phyloP scores from a whole-genome alignment of 2,797 vertebrate species.

The Sardinella longiceps region DNA sequence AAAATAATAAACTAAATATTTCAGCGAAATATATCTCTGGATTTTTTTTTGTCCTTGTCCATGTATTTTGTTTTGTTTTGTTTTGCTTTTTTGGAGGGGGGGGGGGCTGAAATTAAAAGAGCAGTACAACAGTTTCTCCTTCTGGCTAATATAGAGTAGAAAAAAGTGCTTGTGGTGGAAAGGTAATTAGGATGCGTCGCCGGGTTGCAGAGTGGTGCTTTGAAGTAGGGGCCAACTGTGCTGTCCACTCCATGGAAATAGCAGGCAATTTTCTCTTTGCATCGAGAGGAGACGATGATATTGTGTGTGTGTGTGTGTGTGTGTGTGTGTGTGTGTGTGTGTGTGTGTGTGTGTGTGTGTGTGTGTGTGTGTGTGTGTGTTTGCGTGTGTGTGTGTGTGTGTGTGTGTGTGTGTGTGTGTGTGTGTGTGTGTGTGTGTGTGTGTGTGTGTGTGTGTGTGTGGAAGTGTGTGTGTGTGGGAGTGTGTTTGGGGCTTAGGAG shows the following conservation, averaged over 20 bases:
- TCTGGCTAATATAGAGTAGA: slow-evolving; percentile 61
- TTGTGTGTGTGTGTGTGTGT: slow-evolving; percentile 57
- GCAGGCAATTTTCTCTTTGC: slow-evolving; percentile 89
- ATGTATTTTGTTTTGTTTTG: slow-evolving; percentile 58
- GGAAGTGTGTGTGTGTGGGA: background rate
- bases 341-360: slow-evolving; percentile 7
- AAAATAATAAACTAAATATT: slow-evolving; percentile 51
- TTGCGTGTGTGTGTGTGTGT: slow-evolving; percentile 58
- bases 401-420: slow-evolving; percentile 65
- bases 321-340: slow-evolving; percentile 72
- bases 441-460: slow-evolving; percentile 26
- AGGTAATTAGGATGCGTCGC: slow-evolving; percentile 83
- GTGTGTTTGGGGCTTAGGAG: slow-evolving; percentile 50
- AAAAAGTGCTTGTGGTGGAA: slow-evolving; percentile 81
- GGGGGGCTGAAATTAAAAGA: slow-evolving; percentile 61
- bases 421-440: slow-evolving; percentile 79
- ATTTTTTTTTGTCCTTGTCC: slow-evolving; percentile 65
- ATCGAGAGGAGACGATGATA: slow-evolving; percentile 86
- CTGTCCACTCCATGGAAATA: slow-evolving; percentile 83
- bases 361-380: slow-evolving; percentile 3
- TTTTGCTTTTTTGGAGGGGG: slow-evolving; percentile 52
- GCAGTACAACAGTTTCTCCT: slow-evolving; percentile 79
- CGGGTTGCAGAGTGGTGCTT: slow-evolving; percentile 83
- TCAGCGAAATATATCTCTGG: slow-evolving; percentile 72
- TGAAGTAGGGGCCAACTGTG: slow-evolving; percentile 85